Percentiles rank a stretch among this genome's conserved stretches.
Conservation (phyloP, 1,140 invertebrate species). For the Sarcophaga peregrina region DNA sequence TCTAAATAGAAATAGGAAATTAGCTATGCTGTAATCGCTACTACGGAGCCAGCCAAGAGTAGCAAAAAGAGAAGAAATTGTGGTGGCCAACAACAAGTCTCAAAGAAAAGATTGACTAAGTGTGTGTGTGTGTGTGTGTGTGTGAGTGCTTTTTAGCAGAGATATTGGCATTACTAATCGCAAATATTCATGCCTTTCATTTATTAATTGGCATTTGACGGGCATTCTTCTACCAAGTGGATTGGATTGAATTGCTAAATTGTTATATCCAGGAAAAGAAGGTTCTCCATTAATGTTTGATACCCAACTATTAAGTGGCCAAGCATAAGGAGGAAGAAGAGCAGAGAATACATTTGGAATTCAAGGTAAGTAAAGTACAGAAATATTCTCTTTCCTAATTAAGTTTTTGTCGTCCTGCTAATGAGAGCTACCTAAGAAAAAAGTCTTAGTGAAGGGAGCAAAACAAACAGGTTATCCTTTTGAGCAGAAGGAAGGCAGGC, state of each 20-base stretch:
- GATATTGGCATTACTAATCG: neutral
- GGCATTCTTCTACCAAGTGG: neutral
- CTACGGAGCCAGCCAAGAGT: neutral
- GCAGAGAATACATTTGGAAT: neutral
- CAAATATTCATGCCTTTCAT: neutral
- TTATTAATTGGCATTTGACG: neutral
- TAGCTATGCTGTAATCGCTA: neutral
- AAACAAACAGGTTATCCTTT: neutral
- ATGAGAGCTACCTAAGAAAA: neutral
- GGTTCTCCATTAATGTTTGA: neutral
- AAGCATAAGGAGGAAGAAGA: neutral
- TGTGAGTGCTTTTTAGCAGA: neutral
- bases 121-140: neutral
- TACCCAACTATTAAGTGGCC: neutral
- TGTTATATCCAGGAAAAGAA: neutral
- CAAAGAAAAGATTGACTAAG: neutral
- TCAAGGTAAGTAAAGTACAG: conserved; percentile 22
- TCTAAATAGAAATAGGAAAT: neutral
- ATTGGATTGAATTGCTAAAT: neutral
- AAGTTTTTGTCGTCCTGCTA: neutral
- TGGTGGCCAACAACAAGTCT: conserved; percentile 7
- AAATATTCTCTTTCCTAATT: neutral
- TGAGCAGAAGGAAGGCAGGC: neutral
- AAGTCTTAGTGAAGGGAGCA: neutral
- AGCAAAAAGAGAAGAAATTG: neutral